Percentiles rank a stretch among this genome's conserved stretches.
Evolutionary conservation across 2,113 vertebrate genomes (phyloP).

Genomic region (Holacanthus passer): DNA sequence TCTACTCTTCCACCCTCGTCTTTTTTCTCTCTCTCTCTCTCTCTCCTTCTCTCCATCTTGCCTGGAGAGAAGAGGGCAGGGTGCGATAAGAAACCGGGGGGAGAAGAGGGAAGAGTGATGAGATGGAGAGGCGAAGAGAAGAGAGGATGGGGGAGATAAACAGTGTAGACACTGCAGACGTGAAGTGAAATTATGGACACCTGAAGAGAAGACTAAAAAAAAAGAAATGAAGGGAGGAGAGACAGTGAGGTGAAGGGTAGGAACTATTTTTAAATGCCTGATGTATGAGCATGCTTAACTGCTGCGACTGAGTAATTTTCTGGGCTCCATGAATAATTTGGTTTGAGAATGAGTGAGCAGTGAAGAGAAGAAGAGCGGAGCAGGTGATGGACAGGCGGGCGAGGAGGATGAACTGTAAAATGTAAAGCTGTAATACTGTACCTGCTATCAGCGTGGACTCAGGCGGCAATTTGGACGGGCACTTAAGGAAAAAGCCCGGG

Average conservation of each 20-base stretch:
- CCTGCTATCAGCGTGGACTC: background rate
- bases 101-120: constrained; percentile 41
- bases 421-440: constrained; percentile 33
- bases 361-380: constrained; percentile 24
- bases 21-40: background rate
- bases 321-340: constrained; percentile 56
- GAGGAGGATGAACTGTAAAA: constrained; percentile 38
- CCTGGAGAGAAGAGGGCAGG: constrained; percentile 65
- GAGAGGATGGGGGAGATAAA: constrained; percentile 58
- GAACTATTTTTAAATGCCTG: constrained; percentile 61
- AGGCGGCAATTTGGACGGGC: constrained; percentile 31
- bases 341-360: constrained; percentile 36
- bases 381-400: constrained; percentile 58
- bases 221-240: background rate
- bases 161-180: constrained; percentile 35
- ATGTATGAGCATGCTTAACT: constrained; percentile 66
- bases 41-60: constrained; percentile 53
- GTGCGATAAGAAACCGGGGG: constrained; percentile 58
- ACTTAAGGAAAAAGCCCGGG: constrained; percentile 15
- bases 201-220: constrained; percentile 13
- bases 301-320: constrained; percentile 50
- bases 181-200: constrained; percentile 58
- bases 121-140: constrained; percentile 47
- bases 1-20: constrained; percentile 55
- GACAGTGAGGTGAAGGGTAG: constrained; percentile 33